Evolutionary conservation across 2,888 invertebrate species (phyloP).

Genomic region (Linyphia triangularis): DNA sequence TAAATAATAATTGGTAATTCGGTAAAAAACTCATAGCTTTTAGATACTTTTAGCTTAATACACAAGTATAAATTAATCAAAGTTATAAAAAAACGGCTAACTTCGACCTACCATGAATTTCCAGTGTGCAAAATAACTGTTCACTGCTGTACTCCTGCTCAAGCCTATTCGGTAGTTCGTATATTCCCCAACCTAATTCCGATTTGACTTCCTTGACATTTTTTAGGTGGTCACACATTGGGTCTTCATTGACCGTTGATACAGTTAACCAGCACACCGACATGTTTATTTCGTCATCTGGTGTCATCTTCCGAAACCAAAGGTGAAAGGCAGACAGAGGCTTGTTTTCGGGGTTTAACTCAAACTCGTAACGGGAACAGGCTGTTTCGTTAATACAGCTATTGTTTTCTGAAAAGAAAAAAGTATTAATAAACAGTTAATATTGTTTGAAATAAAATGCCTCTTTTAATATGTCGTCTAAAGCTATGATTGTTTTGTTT

Average conservation of each 20-base stretch:
- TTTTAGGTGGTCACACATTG: background rate
- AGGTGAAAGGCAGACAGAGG: conserved; percentile 11
- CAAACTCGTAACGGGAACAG: conserved; percentile 24
- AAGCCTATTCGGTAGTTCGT: background rate
- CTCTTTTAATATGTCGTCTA: no score
- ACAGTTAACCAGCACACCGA: background rate
- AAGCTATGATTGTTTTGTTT: no score
- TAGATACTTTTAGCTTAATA: no score
- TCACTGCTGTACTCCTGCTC: background rate
- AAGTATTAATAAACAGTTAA: no score
- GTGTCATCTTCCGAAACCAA: background rate
- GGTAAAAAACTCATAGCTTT: no score
- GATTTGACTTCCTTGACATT: background rate
- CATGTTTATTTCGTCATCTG: background rate
- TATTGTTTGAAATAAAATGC: no score
- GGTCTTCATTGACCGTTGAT: background rate
- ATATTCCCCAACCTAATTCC: conserved; percentile 25
- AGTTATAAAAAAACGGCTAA: no score
- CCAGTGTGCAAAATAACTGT: background rate
- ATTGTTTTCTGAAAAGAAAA: conserved; percentile 1
- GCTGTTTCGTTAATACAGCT: conserved; percentile 5
- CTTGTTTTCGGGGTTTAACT: conserved; percentile 8
- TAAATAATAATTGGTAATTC: no score
- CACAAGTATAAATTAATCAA: no score
- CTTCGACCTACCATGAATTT: conserved; percentile 14